phyloP scores from a whole-genome alignment of 35 echinoderm and acorn worm species.

The Heliocidaris tuberculata region DNA sequence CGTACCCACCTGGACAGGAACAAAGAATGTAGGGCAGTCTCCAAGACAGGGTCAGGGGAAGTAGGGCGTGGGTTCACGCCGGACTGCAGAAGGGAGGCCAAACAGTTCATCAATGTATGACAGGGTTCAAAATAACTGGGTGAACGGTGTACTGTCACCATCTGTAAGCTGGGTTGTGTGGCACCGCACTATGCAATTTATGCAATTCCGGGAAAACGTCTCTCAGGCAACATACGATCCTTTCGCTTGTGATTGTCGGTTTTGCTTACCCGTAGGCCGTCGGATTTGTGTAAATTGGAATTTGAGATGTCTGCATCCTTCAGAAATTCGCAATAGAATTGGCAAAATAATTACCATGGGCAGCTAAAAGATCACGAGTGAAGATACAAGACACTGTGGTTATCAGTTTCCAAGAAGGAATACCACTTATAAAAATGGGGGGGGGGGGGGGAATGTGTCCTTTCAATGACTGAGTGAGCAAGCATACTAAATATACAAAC shows the following conservation, averaged over 20 bases:
- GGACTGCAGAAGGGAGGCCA: background rate
- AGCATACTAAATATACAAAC: background rate
- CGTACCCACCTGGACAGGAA: background rate
- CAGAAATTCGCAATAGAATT: background rate
- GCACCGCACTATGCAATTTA: constrained; percentile 5
- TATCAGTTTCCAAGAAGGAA: background rate
- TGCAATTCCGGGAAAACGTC: background rate
- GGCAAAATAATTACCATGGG: background rate
- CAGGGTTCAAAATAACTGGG: constrained; percentile 12
- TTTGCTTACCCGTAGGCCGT: background rate
- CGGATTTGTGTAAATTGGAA: background rate
- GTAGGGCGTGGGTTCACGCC: background rate
- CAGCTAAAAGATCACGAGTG: background rate
- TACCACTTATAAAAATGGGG: background rate
- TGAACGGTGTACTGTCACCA: background rate
- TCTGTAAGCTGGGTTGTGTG: background rate
- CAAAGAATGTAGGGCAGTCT: background rate
- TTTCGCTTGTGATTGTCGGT: background rate
- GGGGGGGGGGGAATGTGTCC: background rate
- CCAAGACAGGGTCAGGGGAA: background rate
- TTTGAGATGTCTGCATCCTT: background rate
- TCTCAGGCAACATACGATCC: background rate
- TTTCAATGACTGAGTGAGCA: background rate
- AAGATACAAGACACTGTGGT: background rate
- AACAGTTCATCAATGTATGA: background rate